Evolutionary conservation across 2,888 invertebrate species (phyloP), one percentile per base, ranked within the genome.

Genomic region (Leptinotarsa juncta): DNA sequence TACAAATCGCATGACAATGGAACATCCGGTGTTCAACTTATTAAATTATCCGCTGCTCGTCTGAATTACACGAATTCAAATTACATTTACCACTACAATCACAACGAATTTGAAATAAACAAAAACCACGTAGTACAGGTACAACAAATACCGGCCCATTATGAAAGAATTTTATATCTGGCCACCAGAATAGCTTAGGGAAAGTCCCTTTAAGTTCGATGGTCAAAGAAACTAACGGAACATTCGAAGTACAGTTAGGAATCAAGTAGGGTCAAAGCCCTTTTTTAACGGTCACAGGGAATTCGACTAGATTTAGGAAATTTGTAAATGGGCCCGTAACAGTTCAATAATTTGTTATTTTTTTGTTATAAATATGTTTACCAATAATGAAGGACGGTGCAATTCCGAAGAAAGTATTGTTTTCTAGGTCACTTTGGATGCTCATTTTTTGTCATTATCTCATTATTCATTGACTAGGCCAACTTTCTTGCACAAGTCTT

Each of bases 21-120:
- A 72, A 68, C 76, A 78, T 80, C 80, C 78, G 77, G 76, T 76
- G 77, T 72, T 75, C 72, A 75, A 73, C 55, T 69, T 74, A 73
- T 77, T 74, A 75, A 77, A 75, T 77, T 74, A 76, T 73, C 57
- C 32, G 72, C 65, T 67, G 66, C 65, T 71, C 70, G 66, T 68
- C 69, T 65, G 72, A 75, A 77, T 75, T 67, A 76, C 62, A 75
- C 67, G 65, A 77, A 74, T 69, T 67, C 71, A 70, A 78, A 76
- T 70, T 48, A 76, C 70, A 75, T 77, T 74, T 75, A 49, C 70
- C 73, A 72, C 70, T 73, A 23, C 57, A 57, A 71, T 75, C 71
- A 71, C 62, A 62, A 74, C 50, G 55, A 71, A n/a, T 23, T 15
- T 20, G 14, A 20, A 20, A 23, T 23, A 20, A 57, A 57, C 57